Percentiles rank a stretch among this genome's conserved stretches.
These are phyloP conservation scores for Sander lucioperca DNA, from an alignment of 2,113 vertebrate species.

Conservation along the genomic window DNA sequence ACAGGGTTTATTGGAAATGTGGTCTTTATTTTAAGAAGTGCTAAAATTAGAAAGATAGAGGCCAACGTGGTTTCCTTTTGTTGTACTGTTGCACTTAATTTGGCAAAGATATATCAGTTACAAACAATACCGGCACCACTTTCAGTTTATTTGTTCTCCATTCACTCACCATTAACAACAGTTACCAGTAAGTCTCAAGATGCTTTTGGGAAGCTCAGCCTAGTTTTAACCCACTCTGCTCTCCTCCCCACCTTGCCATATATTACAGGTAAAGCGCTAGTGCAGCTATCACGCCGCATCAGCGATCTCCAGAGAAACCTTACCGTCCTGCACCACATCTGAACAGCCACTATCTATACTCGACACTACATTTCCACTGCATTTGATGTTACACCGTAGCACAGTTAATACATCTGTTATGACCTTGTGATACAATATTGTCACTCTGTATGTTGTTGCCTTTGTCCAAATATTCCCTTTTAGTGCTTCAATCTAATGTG, in stretches of 20 bases:
- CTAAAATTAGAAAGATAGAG: not conserved
- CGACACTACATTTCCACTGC: constrained; percentile 69
- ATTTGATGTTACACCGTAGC: constrained; percentile 74
- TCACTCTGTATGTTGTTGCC: constrained; percentile 76
- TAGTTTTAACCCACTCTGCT: constrained; percentile 48
- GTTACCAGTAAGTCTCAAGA: not conserved
- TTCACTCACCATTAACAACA: not conserved
- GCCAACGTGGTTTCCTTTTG: not conserved
- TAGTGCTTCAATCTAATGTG: constrained; percentile 51
- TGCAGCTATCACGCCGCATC: constrained; percentile 41
- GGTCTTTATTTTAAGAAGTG: not conserved
- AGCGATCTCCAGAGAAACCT: constrained; percentile 50
- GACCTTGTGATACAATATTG: constrained; percentile 65
- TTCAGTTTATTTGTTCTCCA: not conserved
- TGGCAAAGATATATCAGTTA: not conserved
- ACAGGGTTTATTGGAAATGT: not conserved
- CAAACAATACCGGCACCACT: not conserved
- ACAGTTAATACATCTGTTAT: constrained; percentile 66
- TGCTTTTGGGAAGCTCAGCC: constrained; percentile 67
- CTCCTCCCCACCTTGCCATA: constrained; percentile 63
- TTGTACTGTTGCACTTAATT: not conserved
- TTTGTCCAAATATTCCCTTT: constrained; percentile 67
- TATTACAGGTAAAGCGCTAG: constrained; percentile 18
- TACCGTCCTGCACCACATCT: constrained; percentile 64
- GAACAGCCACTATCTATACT: constrained; percentile 72